Evolutionary conservation across 2,888 invertebrate species (phyloP), one percentile per base, ranked within the genome.

Genomic region (Caenorhabditis wallacei): DNA sequence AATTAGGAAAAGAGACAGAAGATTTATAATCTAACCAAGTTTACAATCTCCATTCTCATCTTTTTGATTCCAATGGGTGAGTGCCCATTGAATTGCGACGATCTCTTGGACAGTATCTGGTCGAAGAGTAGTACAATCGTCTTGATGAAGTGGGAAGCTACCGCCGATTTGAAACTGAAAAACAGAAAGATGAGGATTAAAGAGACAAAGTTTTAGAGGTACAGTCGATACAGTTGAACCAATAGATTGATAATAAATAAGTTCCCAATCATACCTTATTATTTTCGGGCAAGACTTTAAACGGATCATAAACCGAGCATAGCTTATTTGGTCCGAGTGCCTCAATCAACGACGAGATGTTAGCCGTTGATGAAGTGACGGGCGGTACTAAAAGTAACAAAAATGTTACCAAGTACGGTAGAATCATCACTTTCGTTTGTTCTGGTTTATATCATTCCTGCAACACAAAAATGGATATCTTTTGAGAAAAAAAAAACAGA

Each of bases 41-140:
- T 90, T 89, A n/a, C 86, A 71, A 59, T 84, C 83, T 48, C 63
- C 53, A 72, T 88, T 87, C 46, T 81, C 76, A 30, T 88, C 89
- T 48, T 89, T 89, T 64, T 89, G 90, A 82, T 92, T 92, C 91
- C 91, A 92, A 75, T 91, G 89, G 10, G 91, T 89, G 48, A 92
- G 85, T 7, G 91, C 91, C 92, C 92, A 92, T 84, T 92, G 92
- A 22, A 92, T 90, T 22, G 92, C 91, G 22, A 92, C 89, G 53
- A 92, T 88, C 74, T 92, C 91, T 83, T 92, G 91, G 18, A 92
- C 92, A 26, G 89, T 86, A 46, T 87, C 87, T 16, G 90, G 88
- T 35, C 86, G 84, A 26, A 92, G 84, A 24, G 75, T 78, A 11
- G 79, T 79, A 80, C 92, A 92, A 79, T 92, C 91, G 20, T 79